Evolutionary conservation across 1,140 invertebrate genomes (phyloP).

Genomic region (Zaprionus vittiger): DNA sequence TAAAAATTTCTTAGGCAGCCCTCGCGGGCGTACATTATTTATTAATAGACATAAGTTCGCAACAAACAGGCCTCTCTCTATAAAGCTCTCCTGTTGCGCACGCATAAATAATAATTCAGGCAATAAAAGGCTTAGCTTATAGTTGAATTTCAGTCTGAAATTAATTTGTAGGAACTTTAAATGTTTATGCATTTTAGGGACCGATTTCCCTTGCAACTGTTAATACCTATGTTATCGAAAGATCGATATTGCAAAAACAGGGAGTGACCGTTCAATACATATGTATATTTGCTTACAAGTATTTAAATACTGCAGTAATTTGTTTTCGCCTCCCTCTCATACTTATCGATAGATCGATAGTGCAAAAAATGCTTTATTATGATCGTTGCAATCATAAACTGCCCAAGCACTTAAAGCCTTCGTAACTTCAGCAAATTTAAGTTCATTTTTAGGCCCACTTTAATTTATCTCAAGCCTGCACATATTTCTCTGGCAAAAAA

Average conservation of each 20-base stretch:
- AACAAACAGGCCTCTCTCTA: neutral
- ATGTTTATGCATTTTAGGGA: neutral
- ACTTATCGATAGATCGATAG: neutral
- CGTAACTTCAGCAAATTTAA: neutral
- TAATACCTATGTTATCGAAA: neutral
- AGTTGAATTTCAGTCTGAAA: neutral
- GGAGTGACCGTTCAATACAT: neutral
- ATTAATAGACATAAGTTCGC: neutral
- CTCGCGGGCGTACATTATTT: neutral
- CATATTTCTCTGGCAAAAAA: constrained; percentile 14
- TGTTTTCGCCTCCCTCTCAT: neutral
- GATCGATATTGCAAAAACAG: neutral
- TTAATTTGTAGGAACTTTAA: neutral
- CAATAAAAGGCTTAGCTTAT: neutral
- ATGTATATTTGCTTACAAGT: neutral
- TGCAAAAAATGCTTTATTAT: neutral
- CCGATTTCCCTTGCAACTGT: neutral
- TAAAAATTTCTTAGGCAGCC: neutral
- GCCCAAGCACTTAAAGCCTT: neutral
- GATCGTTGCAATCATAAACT: neutral
- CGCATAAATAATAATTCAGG: neutral
- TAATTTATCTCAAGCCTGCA: constrained; percentile 3
- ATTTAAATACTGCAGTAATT: neutral
- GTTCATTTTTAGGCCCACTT: constrained; percentile 5
- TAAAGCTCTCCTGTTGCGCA: neutral